Evolutionary conservation across 2,113 vertebrate species (phyloP), one percentile per base, ranked within the genome.

Genomic region (Silurus meridionalis): DNA sequence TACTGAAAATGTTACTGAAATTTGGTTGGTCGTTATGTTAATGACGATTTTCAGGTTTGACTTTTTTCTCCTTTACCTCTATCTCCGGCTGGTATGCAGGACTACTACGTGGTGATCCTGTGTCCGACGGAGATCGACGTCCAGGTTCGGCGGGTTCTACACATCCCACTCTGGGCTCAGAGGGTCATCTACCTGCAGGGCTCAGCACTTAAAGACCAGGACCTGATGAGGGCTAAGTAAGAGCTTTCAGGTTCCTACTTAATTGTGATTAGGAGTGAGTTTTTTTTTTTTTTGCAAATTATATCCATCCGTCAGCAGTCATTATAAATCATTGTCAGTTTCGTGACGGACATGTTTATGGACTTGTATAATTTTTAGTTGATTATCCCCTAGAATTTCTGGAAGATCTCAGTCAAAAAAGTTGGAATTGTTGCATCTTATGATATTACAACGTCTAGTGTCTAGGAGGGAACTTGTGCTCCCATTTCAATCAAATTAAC

Each of bases 161-260:
- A 96, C 77, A 95, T 96, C 37, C 95, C 96, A 4, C 92, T 96
- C 74, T 96, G 96, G 96, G 95, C 96, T 58, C 95, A 96, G 88
- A 94, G 96, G 83, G 96, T 96, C 90, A 96, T 96, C 86, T 96
- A 96, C 90, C 93, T 96, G 58, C 95, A 96, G 90, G 96, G 95
- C 2, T 96, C 95, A 21, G 96, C 95, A 50, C 93, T 96, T 48
- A 96, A 96, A 90, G 95, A 96, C 89, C 95, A 96, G 83, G 96
- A 96, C 91, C 93, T 96, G 86, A 95, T 96, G 95, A 94, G 96
- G 83, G 96, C 95, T 87, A 96, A 96, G 96, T 96, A 91, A 95
- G 95, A 93, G 37, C 3, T 5, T 37, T 58, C 58, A 60, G 50
- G 28, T 60, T 21, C 11, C 11, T 37, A 37, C 37, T 37, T 37